Base-by-base conservation (phyloP, 2,797 vertebrate species). In the Acanthis flammea region DNA sequence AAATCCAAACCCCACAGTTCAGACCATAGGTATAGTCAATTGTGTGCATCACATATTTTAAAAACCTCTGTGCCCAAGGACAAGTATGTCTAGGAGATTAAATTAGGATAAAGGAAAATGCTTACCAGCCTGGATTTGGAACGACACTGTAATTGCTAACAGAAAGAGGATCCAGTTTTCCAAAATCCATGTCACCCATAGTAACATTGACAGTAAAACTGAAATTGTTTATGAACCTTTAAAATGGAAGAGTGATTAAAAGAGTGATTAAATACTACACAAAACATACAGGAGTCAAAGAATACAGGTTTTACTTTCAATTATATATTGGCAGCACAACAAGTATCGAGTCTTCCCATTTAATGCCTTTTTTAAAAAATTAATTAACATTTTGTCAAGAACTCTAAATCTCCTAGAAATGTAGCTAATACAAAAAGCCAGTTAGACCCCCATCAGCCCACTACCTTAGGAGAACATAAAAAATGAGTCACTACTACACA, bases 211-310 rank as follows among this genome's bases (percentile, higher is more conserved):
- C 16, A 27, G 2, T 3, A 3, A 41, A 4, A 4, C 54, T 3
- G 51, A 98, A 87, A 67, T 97, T 97, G 92, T 98, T 99, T 81
- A 99, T 91, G 95, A 99, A 98, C 95, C 99, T 99, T 95, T 89
- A 96, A 95, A 94, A 93, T 24, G 33, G 21, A 94, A 79, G 14
- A 76, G 28, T 27, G 21, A 72, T 65, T 12, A 73, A 88, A 92
- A 76, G 14, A 75, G 23, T 27, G 15, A 77, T 61, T 13, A 76
- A 85, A 73, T 61, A 62, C 10, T 39, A n/a, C 27, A 53, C 13
- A 65, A 84, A 84, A 79, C 22, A 80, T 2, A 2, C 2, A 0
- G 9, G 47, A 67, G 31, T 74, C 37, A 75, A 83, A 76, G 15
- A 80, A 62, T 6, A 53, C 13, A 65, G 3, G 15, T n/a, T 75